These are phyloP conservation scores for Tanypteryx hageni DNA, from an alignment of 2,888 invertebrate species.

Conservation along the genomic window DNA sequence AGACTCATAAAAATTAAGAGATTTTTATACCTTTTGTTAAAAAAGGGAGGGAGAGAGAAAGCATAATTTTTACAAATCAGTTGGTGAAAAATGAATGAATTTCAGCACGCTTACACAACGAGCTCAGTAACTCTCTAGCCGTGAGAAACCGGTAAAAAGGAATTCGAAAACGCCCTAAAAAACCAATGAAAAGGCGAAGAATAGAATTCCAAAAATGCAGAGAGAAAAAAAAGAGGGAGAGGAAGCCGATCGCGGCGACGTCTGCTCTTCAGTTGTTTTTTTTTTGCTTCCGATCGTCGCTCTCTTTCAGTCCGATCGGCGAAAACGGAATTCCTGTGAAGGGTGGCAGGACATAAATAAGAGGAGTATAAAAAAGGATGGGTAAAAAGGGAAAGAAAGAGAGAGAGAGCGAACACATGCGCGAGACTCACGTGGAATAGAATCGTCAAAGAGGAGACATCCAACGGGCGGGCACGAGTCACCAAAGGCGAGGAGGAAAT, in stretches of 20 bases:
- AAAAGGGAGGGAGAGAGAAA: not conserved
- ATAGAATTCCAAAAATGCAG: constrained; percentile 45
- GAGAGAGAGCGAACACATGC: not conserved
- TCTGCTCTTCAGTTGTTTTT: not conserved
- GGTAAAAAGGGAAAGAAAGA: not conserved
- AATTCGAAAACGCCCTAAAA: not conserved
- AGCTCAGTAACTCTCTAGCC: not conserved
- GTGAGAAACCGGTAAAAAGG: constrained; percentile 32
- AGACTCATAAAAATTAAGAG: no score
- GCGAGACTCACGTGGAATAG: constrained; percentile 41
- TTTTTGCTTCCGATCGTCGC: not conserved
- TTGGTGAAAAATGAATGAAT: not conserved
- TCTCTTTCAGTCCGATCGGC: not conserved
- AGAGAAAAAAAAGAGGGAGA: not conserved
- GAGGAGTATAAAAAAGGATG: not conserved
- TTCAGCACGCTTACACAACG: not conserved
- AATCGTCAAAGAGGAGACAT: constrained; percentile 16
- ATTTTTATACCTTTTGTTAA: not conserved
- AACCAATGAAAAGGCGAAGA: constrained; percentile 15
- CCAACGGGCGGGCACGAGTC: constrained; percentile 6
- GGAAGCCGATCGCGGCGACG: not conserved
- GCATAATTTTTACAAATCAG: not conserved
- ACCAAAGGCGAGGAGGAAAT: constrained; percentile 5
- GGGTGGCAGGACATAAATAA: constrained; percentile 22
- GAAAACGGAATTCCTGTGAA: constrained; percentile 22